phyloP scores from a whole-genome alignment of 2,797 vertebrate genomes.

The Cossypha heuglini region DNA sequence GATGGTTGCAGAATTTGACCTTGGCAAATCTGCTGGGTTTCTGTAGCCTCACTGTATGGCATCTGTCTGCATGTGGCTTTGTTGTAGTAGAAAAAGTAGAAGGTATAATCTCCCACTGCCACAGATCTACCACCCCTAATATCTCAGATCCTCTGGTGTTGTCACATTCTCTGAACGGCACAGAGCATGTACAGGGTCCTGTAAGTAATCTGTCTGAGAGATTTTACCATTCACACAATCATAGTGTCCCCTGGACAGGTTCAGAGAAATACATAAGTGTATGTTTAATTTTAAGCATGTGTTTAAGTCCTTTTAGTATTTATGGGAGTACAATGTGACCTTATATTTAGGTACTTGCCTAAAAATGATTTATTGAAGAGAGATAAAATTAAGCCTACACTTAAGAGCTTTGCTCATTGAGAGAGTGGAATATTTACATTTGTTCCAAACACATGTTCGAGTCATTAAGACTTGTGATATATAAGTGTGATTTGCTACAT shows the following conservation, averaged over 20 bases:
- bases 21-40: neutral
- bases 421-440: slow-evolving; percentile 50
- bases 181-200: neutral
- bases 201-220: neutral
- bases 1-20: neutral
- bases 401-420: slow-evolving; percentile 36
- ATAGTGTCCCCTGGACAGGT: neutral
- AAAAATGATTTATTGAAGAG: slow-evolving; percentile 54
- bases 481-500: neutral
- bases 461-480: slow-evolving; percentile 9
- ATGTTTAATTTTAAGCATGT: slow-evolving; percentile 37
- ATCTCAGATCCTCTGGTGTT: neutral
- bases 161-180: rapidly evolving
- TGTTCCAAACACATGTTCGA: slow-evolving; percentile 33
- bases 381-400: slow-evolving; percentile 54
- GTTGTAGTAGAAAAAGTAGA: neutral
- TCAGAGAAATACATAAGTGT: neutral
- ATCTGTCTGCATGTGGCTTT: neutral
- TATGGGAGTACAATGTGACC: neutral
- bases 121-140: neutral
- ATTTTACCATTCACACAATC: neutral
- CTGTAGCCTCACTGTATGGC: neutral
- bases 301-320: slow-evolving; percentile 33
- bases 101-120: neutral
- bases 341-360: slow-evolving; percentile 35